Percentiles rank a stretch among this genome's conserved stretches.
phyloP scores from a whole-genome alignment of 2,797 vertebrate genomes.

The Aplochiton taeniatus region DNA sequence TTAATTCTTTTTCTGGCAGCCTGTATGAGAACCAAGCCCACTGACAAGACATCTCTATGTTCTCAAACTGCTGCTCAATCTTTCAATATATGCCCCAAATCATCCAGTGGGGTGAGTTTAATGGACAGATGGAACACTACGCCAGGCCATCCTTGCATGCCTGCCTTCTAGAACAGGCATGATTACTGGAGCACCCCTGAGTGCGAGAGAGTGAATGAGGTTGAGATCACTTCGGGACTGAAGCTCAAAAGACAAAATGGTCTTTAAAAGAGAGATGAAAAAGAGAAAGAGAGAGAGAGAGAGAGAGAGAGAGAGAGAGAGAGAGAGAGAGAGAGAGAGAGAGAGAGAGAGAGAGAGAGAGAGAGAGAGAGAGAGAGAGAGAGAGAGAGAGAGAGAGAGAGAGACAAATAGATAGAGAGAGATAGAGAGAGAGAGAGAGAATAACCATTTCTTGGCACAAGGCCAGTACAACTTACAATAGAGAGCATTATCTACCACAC shows the following conservation, averaged over 20 bases:
- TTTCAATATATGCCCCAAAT: constrained; percentile 17
- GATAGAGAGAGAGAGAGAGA: constrained; percentile 6
- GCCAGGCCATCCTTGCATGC: constrained; percentile 19
- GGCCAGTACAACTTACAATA: neutral
- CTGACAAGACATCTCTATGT: constrained; percentile 3
- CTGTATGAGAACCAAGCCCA: constrained; percentile 10
- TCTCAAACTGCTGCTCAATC: constrained; percentile 9
- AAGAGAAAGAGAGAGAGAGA: no score
- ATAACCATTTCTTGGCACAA: neutral
- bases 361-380: no score
- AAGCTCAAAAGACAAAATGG: no score
- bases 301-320: no score
- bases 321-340: constrained; percentile 7
- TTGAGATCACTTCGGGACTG: no score
- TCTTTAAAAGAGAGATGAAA: no score
- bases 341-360: no score
- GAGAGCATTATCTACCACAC: constrained; percentile 9
- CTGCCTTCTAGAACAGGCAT: constrained; percentile 24
- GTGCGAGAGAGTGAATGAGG: no score
- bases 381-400: constrained; percentile 6
- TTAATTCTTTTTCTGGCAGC: no score
- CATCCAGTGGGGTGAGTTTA: constrained; percentile 32
- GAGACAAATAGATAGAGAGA: constrained; percentile 13
- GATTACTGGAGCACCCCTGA: neutral
- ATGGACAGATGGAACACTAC: constrained; percentile 30